phyloP scores from a whole-genome alignment of 64 coral and sea anemone genomes.

The Anthopleura sola region DNA sequence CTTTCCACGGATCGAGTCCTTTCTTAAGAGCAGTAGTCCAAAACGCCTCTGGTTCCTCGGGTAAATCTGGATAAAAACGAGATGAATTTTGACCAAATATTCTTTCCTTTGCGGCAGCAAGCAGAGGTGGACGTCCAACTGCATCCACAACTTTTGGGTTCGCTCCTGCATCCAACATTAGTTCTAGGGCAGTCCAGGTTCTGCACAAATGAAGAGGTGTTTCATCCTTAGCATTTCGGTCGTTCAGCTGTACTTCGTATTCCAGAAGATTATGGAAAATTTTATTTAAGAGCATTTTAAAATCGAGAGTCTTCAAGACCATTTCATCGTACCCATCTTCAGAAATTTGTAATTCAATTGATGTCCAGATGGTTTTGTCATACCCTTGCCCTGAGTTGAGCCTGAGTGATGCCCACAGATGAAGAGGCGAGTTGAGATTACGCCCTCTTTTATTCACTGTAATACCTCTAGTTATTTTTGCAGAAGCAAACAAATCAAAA shows the following conservation, averaged over 20 bases:
- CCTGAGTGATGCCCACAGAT: not conserved
- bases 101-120: not conserved
- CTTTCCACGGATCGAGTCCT: constrained; percentile 13
- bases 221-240: not conserved
- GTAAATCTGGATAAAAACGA: not conserved
- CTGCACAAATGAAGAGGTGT: not conserved
- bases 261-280: not conserved
- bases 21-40: not conserved
- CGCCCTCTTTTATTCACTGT: not conserved
- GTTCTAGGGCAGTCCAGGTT: not conserved
- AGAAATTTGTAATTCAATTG: not conserved
- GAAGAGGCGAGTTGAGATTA: not conserved
- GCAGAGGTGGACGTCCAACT: not conserved
- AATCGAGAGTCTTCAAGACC: not conserved
- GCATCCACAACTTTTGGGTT: not conserved
- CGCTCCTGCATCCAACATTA: not conserved
- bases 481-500: not conserved
- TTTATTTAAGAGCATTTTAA: not conserved
- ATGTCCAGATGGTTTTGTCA: not conserved
- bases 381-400: not conserved
- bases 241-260: not conserved
- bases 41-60: not conserved
- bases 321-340: not conserved
- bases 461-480: not conserved
- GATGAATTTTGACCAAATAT: not conserved